phyloP scores from a whole-genome alignment of 2,888 invertebrate species.

The Molorchus minor region DNA sequence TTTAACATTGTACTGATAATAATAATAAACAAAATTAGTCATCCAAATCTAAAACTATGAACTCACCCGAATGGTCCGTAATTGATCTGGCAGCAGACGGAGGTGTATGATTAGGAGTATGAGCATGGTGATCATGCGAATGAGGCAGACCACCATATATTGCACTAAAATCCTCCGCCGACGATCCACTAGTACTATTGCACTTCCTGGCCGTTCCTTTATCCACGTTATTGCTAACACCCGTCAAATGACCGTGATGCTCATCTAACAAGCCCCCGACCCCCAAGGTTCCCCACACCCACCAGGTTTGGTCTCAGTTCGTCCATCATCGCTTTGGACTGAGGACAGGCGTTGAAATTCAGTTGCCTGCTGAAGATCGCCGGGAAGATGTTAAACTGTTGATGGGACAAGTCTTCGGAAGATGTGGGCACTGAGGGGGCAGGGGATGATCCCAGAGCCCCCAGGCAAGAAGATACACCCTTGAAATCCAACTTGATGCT shows the following conservation, averaged over 20 bases:
- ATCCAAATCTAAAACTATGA: too few relatives aligned
- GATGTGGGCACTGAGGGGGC: slow-evolving; percentile 62
- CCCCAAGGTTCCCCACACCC: slow-evolving; percentile 81
- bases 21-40: too few relatives aligned
- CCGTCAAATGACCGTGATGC: slow-evolving; percentile 70
- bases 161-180: slow-evolving; percentile 89
- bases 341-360: slow-evolving; percentile 78
- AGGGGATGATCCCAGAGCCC: slow-evolving; percentile 69
- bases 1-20: too few relatives aligned
- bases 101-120: slow-evolving; percentile 77
- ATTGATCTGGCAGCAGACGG: slow-evolving; percentile 64
- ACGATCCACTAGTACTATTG: slow-evolving; percentile 77
- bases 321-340: slow-evolving; percentile 82
- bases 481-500: slow-evolving; percentile 87
- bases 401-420: slow-evolving; percentile 69
- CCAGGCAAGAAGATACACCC: slow-evolving; percentile 75
- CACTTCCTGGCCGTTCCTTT: slow-evolving; percentile 71
- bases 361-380: slow-evolving; percentile 90
- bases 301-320: slow-evolving; percentile 85
- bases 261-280: slow-evolving; percentile 83
- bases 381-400: slow-evolving; percentile 91
- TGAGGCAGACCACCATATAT: slow-evolving; percentile 74
- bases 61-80: slow-evolving; percentile 62
- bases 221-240: slow-evolving; percentile 54
- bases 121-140: slow-evolving; percentile 65